Evolutionary conservation across 2,113 vertebrate species (phyloP).

Genomic region (Thryonomys swinderianus): DNA sequence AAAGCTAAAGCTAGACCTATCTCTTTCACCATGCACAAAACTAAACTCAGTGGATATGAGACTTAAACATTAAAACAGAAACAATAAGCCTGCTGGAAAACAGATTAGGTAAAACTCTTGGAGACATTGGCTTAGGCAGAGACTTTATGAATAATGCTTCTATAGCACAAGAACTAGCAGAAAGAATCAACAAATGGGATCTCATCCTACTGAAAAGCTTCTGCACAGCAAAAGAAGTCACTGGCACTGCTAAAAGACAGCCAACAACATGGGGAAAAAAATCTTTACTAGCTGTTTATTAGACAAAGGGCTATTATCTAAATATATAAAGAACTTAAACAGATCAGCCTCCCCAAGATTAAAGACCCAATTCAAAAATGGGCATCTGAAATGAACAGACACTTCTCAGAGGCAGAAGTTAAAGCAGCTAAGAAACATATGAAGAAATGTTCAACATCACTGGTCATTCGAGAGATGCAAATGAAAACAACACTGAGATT

Average conservation of each 20-base stretch:
- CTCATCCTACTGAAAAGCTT: not conserved
- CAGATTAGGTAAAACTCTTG: not conserved
- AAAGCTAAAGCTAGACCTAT: not conserved
- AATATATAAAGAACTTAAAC: not conserved
- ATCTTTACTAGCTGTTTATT: no score
- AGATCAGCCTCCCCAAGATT: not conserved
- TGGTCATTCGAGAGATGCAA: no score
- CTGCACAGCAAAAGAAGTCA: not conserved
- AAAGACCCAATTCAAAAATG: not conserved
- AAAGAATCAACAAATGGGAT: not conserved
- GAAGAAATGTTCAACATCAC: no score
- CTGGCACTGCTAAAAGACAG: not conserved
- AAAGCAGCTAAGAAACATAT: no score
- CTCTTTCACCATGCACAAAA: not conserved
- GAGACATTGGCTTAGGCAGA: not conserved
- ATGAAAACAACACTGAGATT: no score
- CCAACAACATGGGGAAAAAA: not conserved
- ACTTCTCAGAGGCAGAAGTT: no score
- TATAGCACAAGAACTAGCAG: not conserved
- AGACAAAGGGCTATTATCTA: not conserved
- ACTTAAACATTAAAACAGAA: not conserved
- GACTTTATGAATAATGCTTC: not conserved
- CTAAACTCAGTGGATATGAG: not conserved
- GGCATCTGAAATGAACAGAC: no score
- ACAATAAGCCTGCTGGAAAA: not conserved